These are phyloP conservation scores for Tiliqua scincoides DNA, from an alignment of 2,113 vertebrate species.

Conservation along the genomic window DNA sequence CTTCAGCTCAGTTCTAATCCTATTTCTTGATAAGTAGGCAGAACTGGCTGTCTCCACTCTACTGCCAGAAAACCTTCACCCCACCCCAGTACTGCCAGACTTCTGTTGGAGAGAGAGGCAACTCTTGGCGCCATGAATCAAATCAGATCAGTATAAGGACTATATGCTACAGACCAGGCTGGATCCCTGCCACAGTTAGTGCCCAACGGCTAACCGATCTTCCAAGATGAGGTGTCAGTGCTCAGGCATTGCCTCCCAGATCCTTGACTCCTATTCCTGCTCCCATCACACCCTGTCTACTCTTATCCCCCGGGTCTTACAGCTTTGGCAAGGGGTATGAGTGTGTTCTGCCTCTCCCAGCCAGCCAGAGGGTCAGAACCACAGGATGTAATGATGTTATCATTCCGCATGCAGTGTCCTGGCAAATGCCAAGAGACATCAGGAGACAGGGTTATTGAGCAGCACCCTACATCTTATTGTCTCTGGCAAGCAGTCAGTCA, in stretches of 20 bases:
- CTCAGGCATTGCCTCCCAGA: background rate
- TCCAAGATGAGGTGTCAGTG: background rate
- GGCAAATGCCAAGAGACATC: background rate
- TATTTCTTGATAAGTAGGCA: background rate
- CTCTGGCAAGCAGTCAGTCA: background rate
- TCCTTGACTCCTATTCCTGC: background rate
- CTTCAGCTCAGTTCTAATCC: background rate
- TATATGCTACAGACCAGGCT: background rate
- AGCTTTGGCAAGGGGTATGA: background rate
- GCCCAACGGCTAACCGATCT: background rate
- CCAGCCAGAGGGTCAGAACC: background rate
- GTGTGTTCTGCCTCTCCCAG: background rate
- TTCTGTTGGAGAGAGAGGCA: conserved; percentile 14
- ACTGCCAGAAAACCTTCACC: conserved; percentile 2
- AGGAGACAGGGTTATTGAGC: background rate
- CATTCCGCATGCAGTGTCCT: background rate
- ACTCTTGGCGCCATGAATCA: background rate
- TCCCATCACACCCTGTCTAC: background rate
- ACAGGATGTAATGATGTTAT: background rate
- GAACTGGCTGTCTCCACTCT: background rate
- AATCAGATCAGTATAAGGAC: background rate
- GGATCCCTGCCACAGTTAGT: conserved; percentile 10
- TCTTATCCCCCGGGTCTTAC: background rate
- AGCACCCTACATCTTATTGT: background rate
- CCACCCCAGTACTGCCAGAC: background rate